Evolutionary conservation across 2,888 invertebrate species (phyloP), one percentile per base, ranked within the genome.

Genomic region (Linhomoeus sp.): DNA sequence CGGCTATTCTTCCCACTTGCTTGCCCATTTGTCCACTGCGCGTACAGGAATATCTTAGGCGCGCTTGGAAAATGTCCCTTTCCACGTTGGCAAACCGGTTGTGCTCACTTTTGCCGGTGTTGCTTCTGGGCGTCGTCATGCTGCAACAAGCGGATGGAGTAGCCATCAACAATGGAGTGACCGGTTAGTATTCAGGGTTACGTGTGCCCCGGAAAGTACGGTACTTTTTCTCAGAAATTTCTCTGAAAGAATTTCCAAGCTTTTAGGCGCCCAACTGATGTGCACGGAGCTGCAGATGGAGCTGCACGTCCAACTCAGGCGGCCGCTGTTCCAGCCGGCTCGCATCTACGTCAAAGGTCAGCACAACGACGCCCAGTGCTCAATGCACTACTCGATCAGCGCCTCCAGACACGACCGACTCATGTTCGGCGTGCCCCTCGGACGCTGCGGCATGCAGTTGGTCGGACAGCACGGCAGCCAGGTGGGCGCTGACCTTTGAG

Each of bases 311-410:
- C 5, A 5, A 3, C 22, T 37, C 33, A 5, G n/a, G 5, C 25
- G 33, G 23, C 45, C 45, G 33, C 41, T 45, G 33, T 39, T 25
- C 19, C 22, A 22, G 35, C 45, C 40, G 23, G 45, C 45, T 3
- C 24, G 45, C 14, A 29, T 45, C 29, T 45, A 23, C 35, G 45
- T 45, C n/a, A 45, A 45, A 29, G 39, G 40, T 14, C 35, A 25
- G 3, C n/a, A 15, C 24, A 3, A 17, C 22, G 40, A 40, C 33
- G 2, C 15, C 33, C 12, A 17, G 20, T 45, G 45, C 25, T 12
- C 12, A 1, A 2, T 17, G n/a, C 22, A 20, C 3, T 45, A 45
- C 38, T 19, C 22, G 22, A 5, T 23, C 3, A n/a, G 12, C 38
- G 45, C 40, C 2, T 5, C 9, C 17, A 3, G 14, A 22, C n/a